Evolutionary conservation across 2,888 invertebrate genomes (phyloP), one percentile per base, ranked within the genome.

Genomic region (Archaeoteleia sp.): DNA sequence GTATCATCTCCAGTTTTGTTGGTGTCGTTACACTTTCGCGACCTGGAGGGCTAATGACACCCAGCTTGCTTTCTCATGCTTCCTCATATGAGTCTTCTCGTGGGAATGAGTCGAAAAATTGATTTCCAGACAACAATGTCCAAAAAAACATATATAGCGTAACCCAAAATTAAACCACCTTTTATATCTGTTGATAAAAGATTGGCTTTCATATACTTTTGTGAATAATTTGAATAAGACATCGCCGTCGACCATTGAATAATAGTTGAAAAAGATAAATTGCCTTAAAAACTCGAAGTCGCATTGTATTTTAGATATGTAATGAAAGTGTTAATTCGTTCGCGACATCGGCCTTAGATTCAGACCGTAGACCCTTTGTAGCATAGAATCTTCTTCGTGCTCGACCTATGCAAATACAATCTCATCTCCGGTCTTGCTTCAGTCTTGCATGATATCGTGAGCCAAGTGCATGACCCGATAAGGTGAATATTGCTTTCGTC

Each of bases 391-490:
- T 68, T 54, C 46, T 70, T 77, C 78, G 76, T 75, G 78, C 69
- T 49, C 77, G 74, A 79, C 74, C 79, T 77, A 79, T 78, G 77
- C 73, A 75, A 75, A 78, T 78, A 30, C 37, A 46, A 32, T 45
- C 48, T 49, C 66, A 58, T 34, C 46, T 54, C 49, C 27, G 45
- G 37, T 27, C 34, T 23, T 4, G 32, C 32, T 40, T 37, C 20
- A 27, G 15, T 25, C 12, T 42, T 34, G 25, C 58, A 40, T 42
- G 40, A 34, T 34, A 48, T 48, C 48, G 42, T 42, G 48, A 57
- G 45, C 30, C 45, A 32, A 45, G 40, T 40, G 57, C 48, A 30
- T 46, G 46, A 57, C 46, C 37, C 29, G 40, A 57, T 46, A 46
- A 40, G 46, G n/a, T 9, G 40, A 48, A 43, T 57, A 57, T 57